Base-by-base conservation (phyloP, 2,113 vertebrate genomes). In the Hypomesus transpacificus region DNA sequence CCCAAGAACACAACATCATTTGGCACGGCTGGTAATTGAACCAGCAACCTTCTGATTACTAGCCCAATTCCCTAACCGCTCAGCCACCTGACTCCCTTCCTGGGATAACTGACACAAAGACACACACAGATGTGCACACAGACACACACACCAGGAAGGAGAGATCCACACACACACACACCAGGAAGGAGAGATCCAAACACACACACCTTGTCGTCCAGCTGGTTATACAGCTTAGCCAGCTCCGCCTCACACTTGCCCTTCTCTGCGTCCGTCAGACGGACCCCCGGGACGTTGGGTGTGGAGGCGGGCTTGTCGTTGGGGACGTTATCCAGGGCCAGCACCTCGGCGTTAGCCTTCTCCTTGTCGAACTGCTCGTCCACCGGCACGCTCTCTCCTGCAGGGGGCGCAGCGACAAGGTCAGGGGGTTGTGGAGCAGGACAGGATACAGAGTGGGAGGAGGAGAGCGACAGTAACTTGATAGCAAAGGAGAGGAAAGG, bases 311-410 rank as follows among this genome's bases (percentile, higher is more conserved):
- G 91, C 75, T 95, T 98, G 69, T 98, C 96, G 51, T 92, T 89
- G 73, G 93, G 68, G 57, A 96, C 93, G 73, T 95, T 97, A 86
- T 98, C 96, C 67, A 95, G 90, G 13, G 94, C 88, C 82, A 94
- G 90, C 66, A 94, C 95, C 86, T 98, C 96, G 1, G 94, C 89
- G 28, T 95, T 96, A 68, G 94, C 95, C 77, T 97, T 98, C 86
- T 98, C 96, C 82, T 98, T 98, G 81, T 98, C 96, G 79, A 95
- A 98, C 82, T 96, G 96, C 83, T 98, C 96, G 71, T 96, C 96
- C 80, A 94, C 71, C 2, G 96, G 96, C 20, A 98, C 96, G 1
- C 90, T 94, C 81, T 98, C 96, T 34, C 96, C 96, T 98, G 86
- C 68, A 85, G 21, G 75, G 67, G 59, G 63, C 28, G 66, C 24